Evolutionary conservation across 2,888 invertebrate species (phyloP).

Genomic region (Phragmatobia fuliginosa): DNA sequence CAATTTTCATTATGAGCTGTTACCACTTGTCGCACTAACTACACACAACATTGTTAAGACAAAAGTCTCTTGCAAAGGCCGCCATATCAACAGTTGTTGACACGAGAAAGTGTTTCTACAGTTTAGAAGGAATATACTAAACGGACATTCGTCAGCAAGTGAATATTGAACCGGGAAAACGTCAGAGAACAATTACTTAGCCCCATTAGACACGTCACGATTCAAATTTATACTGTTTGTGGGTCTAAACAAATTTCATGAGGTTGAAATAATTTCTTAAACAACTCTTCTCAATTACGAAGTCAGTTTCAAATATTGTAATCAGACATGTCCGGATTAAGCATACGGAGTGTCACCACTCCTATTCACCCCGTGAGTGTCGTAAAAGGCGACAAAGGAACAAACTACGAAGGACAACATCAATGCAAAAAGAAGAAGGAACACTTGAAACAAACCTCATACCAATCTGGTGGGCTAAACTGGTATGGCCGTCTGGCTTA

Average conservation of each 20-base stretch:
- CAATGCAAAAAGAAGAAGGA: too few relatives aligned
- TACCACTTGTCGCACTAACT: constrained; percentile 7
- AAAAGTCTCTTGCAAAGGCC: constrained; percentile 32
- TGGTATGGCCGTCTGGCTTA: too few relatives aligned
- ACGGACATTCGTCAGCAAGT: constrained; percentile 7
- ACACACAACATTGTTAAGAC: constrained; percentile 4
- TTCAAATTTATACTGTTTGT: background rate
- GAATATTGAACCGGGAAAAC: constrained; percentile 11
- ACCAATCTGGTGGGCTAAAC: too few relatives aligned
- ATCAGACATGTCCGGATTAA: too few relatives aligned
- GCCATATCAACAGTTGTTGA: constrained; percentile 40
- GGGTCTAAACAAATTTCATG: background rate
- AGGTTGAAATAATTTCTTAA: background rate
- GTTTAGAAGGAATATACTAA: constrained; percentile 21
- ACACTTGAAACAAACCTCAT: too few relatives aligned
- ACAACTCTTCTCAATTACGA: background rate
- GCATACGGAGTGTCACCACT: too few relatives aligned
- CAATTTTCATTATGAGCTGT: background rate
- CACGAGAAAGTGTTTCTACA: constrained; percentile 27
- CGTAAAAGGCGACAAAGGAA: too few relatives aligned
- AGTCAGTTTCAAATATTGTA: background rate
- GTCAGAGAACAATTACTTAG: constrained; percentile 17
- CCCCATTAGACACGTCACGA: background rate
- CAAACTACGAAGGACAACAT: too few relatives aligned
- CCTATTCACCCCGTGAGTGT: too few relatives aligned